These are phyloP conservation scores for Aurelia coerulea DNA, from an alignment of 30 jellyfish, hydroid and myxozoan genomes.

Conservation along the genomic window DNA sequence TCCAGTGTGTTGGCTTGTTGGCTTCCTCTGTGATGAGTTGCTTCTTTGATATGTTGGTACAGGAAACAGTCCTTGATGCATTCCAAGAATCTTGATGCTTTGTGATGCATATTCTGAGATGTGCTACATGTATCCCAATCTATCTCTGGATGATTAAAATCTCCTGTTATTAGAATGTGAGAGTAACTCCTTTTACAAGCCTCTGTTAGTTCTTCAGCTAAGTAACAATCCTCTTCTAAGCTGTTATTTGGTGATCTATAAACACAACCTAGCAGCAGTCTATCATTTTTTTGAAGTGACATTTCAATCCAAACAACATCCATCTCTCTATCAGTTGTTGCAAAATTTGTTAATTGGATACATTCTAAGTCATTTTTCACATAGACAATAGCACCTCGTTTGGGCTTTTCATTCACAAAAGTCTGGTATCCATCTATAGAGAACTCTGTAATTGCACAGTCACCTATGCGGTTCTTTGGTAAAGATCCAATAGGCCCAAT, in stretches of 20 bases:
- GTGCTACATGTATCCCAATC: slow-evolving; percentile 33
- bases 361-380: not conserved
- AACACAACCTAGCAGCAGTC: slow-evolving; percentile 24
- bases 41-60: slow-evolving; percentile 4
- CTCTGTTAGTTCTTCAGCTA: slow-evolving; percentile 8
- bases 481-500: too few species aligned
- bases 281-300: not conserved
- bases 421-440: not conserved
- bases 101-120: slow-evolving; percentile 1
- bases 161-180: slow-evolving; percentile 45
- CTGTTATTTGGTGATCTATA: slow-evolving; percentile 42
- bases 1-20: too few species aligned
- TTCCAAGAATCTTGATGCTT: slow-evolving; percentile 28
- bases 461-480: too few species aligned
- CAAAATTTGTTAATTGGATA: not conserved
- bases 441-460: too few species aligned
- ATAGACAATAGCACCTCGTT: not conserved
- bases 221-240: slow-evolving; percentile 9
- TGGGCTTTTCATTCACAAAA: not conserved
- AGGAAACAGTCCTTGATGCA: slow-evolving; percentile 37
- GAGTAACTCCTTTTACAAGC: slow-evolving; percentile 6
- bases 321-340: not conserved
- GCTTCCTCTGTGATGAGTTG: slow-evolving; percentile 44
- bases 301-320: slow-evolving; percentile 25
- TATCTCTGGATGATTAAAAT: slow-evolving; percentile 30